These are phyloP conservation scores for Neocrepidodera transversa DNA, from an alignment of 2,888 invertebrate species.

Conservation along the genomic window DNA sequence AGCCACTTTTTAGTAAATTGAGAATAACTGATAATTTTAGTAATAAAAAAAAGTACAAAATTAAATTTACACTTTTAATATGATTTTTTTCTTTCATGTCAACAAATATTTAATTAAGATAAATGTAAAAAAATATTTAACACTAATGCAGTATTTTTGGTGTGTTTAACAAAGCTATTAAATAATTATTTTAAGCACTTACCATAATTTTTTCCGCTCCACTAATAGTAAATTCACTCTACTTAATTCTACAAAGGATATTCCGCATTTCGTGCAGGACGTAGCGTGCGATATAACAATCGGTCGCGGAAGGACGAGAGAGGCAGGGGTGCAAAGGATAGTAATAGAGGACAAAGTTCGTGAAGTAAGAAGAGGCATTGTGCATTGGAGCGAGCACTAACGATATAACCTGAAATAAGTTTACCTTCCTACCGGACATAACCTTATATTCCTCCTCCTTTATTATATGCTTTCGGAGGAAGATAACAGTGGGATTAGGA, in stretches of 20 bases:
- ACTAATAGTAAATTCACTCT: slow-evolving; percentile 13
- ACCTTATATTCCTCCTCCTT: slow-evolving; percentile 7
- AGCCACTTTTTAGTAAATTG: too few species aligned
- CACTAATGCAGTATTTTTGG: too few species aligned
- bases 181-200: slow-evolving; percentile 2
- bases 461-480: slow-evolving; percentile 4
- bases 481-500: background rate
- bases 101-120: too few species aligned
- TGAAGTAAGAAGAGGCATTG: slow-evolving; percentile 10
- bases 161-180: slow-evolving; percentile 1
- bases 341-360: slow-evolving; percentile 23
- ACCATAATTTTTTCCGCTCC: slow-evolving; percentile 2
- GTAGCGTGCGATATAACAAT: slow-evolving; percentile 16
- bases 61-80: too few species aligned
- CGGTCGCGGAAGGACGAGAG: background rate
- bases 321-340: background rate
- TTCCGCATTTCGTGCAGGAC: slow-evolving; percentile 21
- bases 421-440: slow-evolving; percentile 20
- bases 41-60: too few species aligned
- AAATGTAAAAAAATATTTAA: too few species aligned
- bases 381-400: slow-evolving; percentile 14
- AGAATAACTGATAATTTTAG: too few species aligned
- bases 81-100: too few species aligned
- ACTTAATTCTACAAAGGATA: slow-evolving; percentile 17
- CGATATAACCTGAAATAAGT: slow-evolving; percentile 27